Evolutionary conservation across 1,140 invertebrate genomes (phyloP), one percentile per base, ranked within the genome.

Genomic region (Ips nitidus): DNA sequence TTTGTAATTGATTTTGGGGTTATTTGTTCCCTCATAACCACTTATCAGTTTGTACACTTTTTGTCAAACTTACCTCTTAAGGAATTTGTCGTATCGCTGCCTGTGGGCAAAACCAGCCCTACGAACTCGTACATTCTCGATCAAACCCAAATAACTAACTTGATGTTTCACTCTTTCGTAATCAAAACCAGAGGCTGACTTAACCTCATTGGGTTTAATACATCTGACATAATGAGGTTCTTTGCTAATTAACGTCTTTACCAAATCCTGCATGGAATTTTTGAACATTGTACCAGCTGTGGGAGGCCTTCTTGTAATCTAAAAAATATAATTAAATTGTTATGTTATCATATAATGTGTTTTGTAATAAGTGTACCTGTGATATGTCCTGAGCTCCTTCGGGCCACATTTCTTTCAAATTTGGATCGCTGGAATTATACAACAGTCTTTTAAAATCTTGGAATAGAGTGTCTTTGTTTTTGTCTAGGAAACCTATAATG

Each of bases 161-260:
- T 98, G 96, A 85, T 98, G 95, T 69, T 87, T 84, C 1, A 97
- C 92, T 77, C 94, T 83, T 75, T 89, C 84, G 72, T 89, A 82
- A 76, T 97, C 91, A 81, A 95, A 94, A 41, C 87, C 81, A 63
- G 86, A 85, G 0, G 95, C 89, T 56, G 93, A 91, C 83, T 98
- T 98, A 4, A 92, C 85, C 75, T 97, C 94, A 80, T 98, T 98
- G 6, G 96, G 95, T 80, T 98, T 98, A 71, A 97, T 90, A 79
- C 95, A 98, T 53, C 96, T 87, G n/a, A 98, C 93, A 83, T 98
- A 98, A 82, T 95, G 97, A 1, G 97, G 95, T 76, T 97, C 94
- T 84, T 98, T 98, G 77, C 88, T 91, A 5, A 90, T 88, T 72
- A 99, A 82, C 57, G 94, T 97, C 57, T 92, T 87, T 1, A 98